Conservation (phyloP, 2,888 invertebrate species). For the Lottia gigantea region DNA sequence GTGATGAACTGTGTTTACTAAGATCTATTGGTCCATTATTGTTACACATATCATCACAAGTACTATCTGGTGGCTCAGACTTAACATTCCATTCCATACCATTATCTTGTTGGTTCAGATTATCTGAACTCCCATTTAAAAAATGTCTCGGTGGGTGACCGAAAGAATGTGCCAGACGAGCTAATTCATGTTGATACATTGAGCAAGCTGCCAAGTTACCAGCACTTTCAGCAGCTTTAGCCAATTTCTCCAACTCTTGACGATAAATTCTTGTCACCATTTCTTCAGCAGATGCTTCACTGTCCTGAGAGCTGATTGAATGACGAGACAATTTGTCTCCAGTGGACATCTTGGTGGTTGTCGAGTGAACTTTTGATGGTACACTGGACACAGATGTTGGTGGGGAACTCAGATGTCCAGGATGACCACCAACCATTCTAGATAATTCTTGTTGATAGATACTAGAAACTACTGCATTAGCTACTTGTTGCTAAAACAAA, state of each 20-base stretch:
- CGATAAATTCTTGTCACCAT: conserved; percentile 66
- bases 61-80: conserved; percentile 53
- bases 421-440: conserved; percentile 63
- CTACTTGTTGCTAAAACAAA: conserved; percentile 54
- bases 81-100: conserved; percentile 41
- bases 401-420: conserved; percentile 23
- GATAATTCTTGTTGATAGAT: conserved; percentile 77
- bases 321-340: conserved; percentile 13
- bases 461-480: conserved; percentile 62
- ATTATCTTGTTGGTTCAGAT: conserved; percentile 11
- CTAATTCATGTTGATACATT: conserved; percentile 92
- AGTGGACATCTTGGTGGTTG: conserved; percentile 2
- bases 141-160: conserved; percentile 14
- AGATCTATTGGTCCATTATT: conserved; percentile 56
- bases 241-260: conserved; percentile 87
- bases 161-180: conserved; percentile 78
- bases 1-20: conserved; percentile 51
- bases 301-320: conserved; percentile 32
- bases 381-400: conserved; percentile 17
- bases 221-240: conserved; percentile 72
- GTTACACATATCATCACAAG: conserved; percentile 45
- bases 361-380: conserved; percentile 30
- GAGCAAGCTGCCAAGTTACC: conserved; percentile 72
- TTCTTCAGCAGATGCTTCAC: conserved; percentile 77
- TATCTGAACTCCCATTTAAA: conserved; percentile 19